These are phyloP conservation scores for Gnathonemus longibarbis DNA, from an alignment of 2,113 vertebrate genomes.

Conservation along the genomic window DNA sequence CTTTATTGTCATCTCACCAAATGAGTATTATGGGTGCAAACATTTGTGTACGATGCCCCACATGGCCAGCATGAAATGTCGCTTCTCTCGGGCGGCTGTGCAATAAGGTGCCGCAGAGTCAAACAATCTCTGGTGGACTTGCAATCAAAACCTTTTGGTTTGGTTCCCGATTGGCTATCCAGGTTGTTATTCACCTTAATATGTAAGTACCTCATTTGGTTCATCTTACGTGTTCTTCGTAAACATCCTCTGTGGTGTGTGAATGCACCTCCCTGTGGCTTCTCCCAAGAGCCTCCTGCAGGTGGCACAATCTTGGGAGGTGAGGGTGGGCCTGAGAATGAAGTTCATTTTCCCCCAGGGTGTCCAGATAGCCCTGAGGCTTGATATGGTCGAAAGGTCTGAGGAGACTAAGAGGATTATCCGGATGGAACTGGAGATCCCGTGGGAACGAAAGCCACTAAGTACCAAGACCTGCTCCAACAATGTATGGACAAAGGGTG, in stretches of 20 bases:
- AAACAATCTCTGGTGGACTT: not conserved
- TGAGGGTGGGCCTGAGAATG: not conserved
- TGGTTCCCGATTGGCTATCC: not conserved
- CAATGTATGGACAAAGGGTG: slow-evolving; percentile 11
- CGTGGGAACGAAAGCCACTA: slow-evolving; percentile 8
- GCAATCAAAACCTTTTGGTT: not conserved
- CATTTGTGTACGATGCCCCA: not conserved
- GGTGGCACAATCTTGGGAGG: not conserved
- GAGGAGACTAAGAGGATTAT: slow-evolving; percentile 4
- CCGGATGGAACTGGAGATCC: not conserved
- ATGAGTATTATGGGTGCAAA: not conserved
- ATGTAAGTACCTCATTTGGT: not conserved
- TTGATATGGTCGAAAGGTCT: slow-evolving; percentile 12
- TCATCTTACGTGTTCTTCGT: not conserved
- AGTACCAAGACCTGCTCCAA: slow-evolving; percentile 9
- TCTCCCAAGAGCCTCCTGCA: not conserved
- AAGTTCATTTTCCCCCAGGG: slow-evolving; percentile 1
- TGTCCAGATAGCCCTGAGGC: slow-evolving; percentile 16
- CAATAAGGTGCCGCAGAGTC: not conserved
- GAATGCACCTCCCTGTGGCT: not conserved
- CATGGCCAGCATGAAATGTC: not conserved
- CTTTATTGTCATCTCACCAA: not conserved
- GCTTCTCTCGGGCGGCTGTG: not conserved
- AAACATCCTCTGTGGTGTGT: not conserved
- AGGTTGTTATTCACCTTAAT: not conserved